These are phyloP conservation scores for Mungos mungo DNA, from an alignment of 2,113 vertebrate genomes.

Conservation along the genomic window DNA sequence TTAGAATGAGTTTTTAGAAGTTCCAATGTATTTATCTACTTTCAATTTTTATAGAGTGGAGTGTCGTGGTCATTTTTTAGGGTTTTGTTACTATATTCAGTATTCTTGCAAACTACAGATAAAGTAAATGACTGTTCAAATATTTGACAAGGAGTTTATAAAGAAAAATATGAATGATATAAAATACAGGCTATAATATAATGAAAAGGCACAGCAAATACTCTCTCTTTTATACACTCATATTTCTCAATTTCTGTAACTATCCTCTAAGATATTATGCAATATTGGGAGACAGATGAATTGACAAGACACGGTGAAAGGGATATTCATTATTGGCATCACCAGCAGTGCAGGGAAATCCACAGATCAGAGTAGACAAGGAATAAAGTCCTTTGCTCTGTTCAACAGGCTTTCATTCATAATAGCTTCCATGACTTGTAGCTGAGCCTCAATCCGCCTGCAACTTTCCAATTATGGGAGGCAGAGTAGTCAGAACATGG, in stretches of 20 bases:
- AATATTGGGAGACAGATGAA: slow-evolving; percentile 50
- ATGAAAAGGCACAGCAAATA: slow-evolving; percentile 68
- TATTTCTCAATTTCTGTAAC: slow-evolving; percentile 72
- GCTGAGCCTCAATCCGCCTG: neutral
- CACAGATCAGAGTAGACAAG: neutral
- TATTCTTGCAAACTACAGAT: slow-evolving; percentile 47
- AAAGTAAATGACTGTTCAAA: slow-evolving; percentile 62
- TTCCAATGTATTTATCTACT: slow-evolving; percentile 47
- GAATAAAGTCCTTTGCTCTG: neutral
- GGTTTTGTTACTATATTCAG: slow-evolving; percentile 49
- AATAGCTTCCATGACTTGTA: neutral
- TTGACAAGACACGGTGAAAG: slow-evolving; percentile 42
- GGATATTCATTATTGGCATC: slow-evolving; percentile 21
- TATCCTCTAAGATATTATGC: slow-evolving; percentile 17
- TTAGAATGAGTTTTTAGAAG: slow-evolving; percentile 61
- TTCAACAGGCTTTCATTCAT: neutral
- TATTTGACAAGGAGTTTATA: slow-evolving; percentile 72
- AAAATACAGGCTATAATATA: slow-evolving; percentile 60
- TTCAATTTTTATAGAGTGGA: slow-evolving; percentile 53
- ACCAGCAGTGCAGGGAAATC: neutral
- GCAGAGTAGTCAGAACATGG: neutral
- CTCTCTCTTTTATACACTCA: slow-evolving; percentile 54
- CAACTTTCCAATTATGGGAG: neutral
- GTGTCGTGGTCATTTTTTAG: slow-evolving; percentile 50
- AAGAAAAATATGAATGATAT: slow-evolving; percentile 74